A percentile compares a stretch with the other conserved stretches of the same genome.
phyloP scores from a whole-genome alignment of 2,113 vertebrate species.

The Machaerirhynchus nigripectus region DNA sequence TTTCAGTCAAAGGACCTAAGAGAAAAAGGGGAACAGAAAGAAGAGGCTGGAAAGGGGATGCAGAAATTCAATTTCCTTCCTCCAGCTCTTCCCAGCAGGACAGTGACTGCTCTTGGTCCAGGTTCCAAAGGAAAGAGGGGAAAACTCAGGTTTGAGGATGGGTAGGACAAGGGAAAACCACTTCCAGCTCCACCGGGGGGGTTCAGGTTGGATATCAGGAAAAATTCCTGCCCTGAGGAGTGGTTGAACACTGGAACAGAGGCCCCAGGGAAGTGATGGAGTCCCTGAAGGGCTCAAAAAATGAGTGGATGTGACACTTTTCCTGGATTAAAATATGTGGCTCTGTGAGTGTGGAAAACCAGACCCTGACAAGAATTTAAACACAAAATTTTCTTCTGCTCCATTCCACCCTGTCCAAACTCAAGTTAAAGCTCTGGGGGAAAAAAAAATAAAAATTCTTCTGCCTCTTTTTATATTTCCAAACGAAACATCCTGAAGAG shows the following conservation, averaged over 20 bases:
- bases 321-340: neutral
- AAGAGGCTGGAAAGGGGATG: neutral
- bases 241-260: neutral
- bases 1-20: neutral
- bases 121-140: neutral
- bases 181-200: neutral
- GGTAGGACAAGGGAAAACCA: neutral
- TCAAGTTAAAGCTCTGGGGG: neutral
- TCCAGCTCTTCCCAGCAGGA: neutral
- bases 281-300: neutral
- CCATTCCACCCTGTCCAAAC: neutral
- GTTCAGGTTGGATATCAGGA: neutral
- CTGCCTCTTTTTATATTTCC: neutral
- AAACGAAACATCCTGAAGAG: neutral
- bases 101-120: neutral
- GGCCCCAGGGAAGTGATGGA: neutral
- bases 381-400: neutral
- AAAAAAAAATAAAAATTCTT: neutral
- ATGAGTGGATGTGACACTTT: neutral
- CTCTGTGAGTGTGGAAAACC: neutral
- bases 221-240: neutral
- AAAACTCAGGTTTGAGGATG: neutral
- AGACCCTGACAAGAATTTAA: rapidly evolving
- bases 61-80: neutral
- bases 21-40: neutral